A percentile compares a stretch with the other conserved stretches of the same genome.
Conservation (phyloP, 2,888 invertebrate genomes). For the Metalampra italica region DNA sequence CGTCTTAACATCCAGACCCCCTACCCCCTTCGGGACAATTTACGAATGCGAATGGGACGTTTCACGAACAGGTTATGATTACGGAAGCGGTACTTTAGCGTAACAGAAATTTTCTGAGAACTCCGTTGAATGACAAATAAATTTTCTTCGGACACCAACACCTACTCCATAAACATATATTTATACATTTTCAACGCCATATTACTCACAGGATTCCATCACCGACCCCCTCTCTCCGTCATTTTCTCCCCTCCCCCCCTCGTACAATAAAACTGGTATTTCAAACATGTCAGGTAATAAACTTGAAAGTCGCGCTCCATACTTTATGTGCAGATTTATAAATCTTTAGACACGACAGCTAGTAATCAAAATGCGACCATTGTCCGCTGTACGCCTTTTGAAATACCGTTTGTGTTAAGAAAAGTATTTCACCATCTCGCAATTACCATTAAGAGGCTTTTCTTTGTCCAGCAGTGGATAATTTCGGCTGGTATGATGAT, state of each 20-base stretch:
- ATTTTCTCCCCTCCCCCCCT: slow-evolving; percentile 26
- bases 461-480: no score
- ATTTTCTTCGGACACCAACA: not conserved
- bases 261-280: slow-evolving; percentile 66
- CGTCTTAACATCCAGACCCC: no score
- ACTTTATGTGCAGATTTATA: slow-evolving; percentile 38
- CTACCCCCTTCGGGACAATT: no score
- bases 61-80: no score
- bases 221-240: slow-evolving; percentile 23
- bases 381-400: no score
- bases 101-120: slow-evolving; percentile 3
- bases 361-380: no score
- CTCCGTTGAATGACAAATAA: not conserved
- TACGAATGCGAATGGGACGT: no score
- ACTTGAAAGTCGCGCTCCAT: slow-evolving; percentile 62
- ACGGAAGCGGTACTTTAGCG: no score
- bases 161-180: not conserved
- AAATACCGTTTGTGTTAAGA: no score
- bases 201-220: slow-evolving; percentile 22
- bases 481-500: no score
- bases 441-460: no score
- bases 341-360: slow-evolving; percentile 29
- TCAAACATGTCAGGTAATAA: slow-evolving; percentile 75
- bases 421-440: no score
- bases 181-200: slow-evolving; percentile 5